phyloP scores from a whole-genome alignment of 1,140 invertebrate species.

The Gyrodactylus bullatarudis region DNA sequence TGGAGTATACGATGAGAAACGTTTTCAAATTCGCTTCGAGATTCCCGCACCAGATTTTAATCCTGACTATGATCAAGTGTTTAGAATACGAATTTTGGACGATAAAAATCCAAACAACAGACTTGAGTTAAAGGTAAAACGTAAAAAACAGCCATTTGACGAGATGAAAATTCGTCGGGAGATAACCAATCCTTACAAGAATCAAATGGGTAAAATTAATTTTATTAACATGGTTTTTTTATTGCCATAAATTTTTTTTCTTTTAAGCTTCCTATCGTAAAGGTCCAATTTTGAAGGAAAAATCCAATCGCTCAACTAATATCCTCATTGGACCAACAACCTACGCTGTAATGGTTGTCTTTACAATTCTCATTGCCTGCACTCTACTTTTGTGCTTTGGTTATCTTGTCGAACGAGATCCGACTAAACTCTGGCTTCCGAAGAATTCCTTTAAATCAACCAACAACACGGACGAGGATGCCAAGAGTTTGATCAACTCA shows the following conservation, averaged over 20 bases:
- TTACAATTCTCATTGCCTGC: not conserved
- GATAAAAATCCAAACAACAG: not conserved
- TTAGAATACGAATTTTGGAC: not conserved
- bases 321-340: not conserved
- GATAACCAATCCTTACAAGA: not conserved
- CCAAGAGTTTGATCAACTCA: not conserved
- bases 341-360: not conserved
- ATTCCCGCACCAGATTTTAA: not conserved
- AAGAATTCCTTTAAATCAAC: not conserved
- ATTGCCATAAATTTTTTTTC: too few relatives aligned
- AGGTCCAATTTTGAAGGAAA: too few relatives aligned
- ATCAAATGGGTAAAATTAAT: not conserved
- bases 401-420: not conserved
- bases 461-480: not conserved
- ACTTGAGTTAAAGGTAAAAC: not conserved
- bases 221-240: too few relatives aligned
- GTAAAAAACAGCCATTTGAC: not conserved
- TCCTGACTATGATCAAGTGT: not conserved
- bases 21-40: not conserved
- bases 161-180: not conserved
- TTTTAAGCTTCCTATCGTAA: too few relatives aligned
- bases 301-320: too few relatives aligned
- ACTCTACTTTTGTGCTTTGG: not conserved
- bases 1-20: not conserved
- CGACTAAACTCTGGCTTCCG: not conserved